Base-by-base conservation (phyloP, 2,113 vertebrate genomes). In the Cervus canadensis region DNA sequence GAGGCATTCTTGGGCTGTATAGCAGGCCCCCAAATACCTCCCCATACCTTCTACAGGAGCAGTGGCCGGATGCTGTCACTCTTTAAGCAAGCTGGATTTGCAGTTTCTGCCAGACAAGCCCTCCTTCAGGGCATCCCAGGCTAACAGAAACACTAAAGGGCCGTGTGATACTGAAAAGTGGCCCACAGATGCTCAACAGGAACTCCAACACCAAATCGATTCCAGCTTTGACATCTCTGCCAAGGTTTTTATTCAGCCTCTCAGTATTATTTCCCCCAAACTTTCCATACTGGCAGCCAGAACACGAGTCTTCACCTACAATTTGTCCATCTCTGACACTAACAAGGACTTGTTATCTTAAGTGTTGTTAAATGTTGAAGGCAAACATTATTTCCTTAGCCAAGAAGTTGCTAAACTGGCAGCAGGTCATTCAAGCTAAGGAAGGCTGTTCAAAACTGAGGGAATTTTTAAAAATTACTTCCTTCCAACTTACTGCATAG, bases 191-290 rank as follows among this genome's bases (percentile, higher is more conserved):
- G 96, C 95, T 94, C 86, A 64, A 83, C 89, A 97, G 97, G 90
- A 97, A 96, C 96, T 93, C 40, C 28, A 3, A 40, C 56, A 94
- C 93, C 92, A 97, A 97, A 97, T 60, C 56, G 11, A 79, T 97
- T 97, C 97, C 95, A 97, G 98, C 96, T 97, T 89, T 97, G 88
- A 83, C 60, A 85, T 86, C 78, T 93, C 89, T 91, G 97, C 97
- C 95, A 97, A 97, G 76, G 40, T 86, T 97, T 98, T 96, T 91
- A 92, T 87, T 91, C 88, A 79, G 71, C 43, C 87, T 97, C 94
- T 97, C 76, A 84, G 67, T 83, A 94, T 59, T 91, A 96, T 92
- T 97, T 97, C 97, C 48, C 97, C 76, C 83, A 89, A 98, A 96
- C 67, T 89, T 96, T 97, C 93, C 89, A 92, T 45, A 86, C 76